Evolutionary conservation across 2,888 invertebrate genomes (phyloP).

Genomic region (Philereme vetulata): DNA sequence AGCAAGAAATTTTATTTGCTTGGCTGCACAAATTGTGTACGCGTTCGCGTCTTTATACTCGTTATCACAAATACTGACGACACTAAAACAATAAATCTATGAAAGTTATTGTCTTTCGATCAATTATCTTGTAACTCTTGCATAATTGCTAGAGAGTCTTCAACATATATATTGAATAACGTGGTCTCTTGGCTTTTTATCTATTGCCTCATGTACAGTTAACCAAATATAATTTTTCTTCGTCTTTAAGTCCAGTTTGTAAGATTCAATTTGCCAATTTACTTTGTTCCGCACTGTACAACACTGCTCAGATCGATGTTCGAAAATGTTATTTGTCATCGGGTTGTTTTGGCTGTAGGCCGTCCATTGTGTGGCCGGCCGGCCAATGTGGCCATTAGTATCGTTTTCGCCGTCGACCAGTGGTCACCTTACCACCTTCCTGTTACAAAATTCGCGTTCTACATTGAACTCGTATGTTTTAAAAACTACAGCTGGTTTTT

Average conservation of each 20-base stretch:
- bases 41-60: neutral
- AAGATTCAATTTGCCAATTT: constrained; percentile 1
- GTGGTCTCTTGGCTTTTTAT: constrained; percentile 20
- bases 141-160: constrained; percentile 9
- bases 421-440: constrained; percentile 33
- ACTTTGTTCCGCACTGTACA: constrained; percentile 1
- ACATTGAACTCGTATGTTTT: constrained; percentile 5
- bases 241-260: constrained; percentile 1
- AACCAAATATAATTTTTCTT: constrained; percentile 3
- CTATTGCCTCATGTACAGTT: constrained; percentile 26
- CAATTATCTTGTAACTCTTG: constrained; percentile 7
- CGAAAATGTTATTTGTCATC: constrained; percentile 48
- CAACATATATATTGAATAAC: constrained; percentile 20
- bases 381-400: constrained; percentile 48
- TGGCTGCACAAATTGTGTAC: neutral
- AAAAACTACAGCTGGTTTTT: constrained; percentile 2
- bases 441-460: constrained; percentile 8
- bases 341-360: constrained; percentile 63
- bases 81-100: neutral
- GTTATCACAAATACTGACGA: neutral
- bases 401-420: constrained; percentile 44
- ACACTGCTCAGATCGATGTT: constrained; percentile 40
- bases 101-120: constrained; percentile 1
- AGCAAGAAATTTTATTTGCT: constrained; percentile 5
- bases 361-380: constrained; percentile 58